Evolutionary conservation across 2,888 invertebrate species (phyloP), one percentile per base, ranked within the genome.

Genomic region (Chelonus formosanus): DNA sequence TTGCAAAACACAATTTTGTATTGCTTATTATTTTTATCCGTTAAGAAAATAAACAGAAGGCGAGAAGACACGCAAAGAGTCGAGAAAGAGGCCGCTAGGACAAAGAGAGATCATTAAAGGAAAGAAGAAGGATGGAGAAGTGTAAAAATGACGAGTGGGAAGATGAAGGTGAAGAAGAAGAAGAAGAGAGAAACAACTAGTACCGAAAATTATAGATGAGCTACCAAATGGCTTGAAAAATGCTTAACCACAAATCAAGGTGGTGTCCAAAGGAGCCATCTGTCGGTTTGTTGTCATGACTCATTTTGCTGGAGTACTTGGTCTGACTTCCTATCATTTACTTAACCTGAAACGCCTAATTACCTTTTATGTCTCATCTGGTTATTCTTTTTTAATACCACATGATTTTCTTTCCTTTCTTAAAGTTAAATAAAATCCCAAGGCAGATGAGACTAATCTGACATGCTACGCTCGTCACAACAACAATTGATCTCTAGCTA

Each of bases 231-330:
- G 79, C 77, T 79, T 78, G 80, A 80, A 83, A 81, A 81, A 80
- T 80, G 77, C 77, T 78, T 71, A 73, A 78, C 82, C 81, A 81
- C 82, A 83, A 83, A 83, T 83, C 83, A 83, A 80, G 80, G 78
- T 78, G 76, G 73, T 69, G 70, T 61, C 65, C 64, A 60, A 69
- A 71, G 73, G 75, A 72, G 74, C 75, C 77, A 76, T 77, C 76
- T 78, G 76, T 73, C 74, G 68, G 71, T 72, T 70, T 50, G 65
- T 67, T 71, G 62, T 57, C 57, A 64, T 59, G 7, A 68, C 65
- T 56, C 5, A 44, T 40, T 40, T 40, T 40, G 5, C 6, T 40
- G 5, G 6, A 40, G 40, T 40, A 40, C 40, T 63, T 55, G 53
- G 52, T 61, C 59, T 64, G 54, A 34, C 58, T 63, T 57, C 53